Conservation (phyloP, 1,140 invertebrate genomes). For the Idris sp. region DNA sequence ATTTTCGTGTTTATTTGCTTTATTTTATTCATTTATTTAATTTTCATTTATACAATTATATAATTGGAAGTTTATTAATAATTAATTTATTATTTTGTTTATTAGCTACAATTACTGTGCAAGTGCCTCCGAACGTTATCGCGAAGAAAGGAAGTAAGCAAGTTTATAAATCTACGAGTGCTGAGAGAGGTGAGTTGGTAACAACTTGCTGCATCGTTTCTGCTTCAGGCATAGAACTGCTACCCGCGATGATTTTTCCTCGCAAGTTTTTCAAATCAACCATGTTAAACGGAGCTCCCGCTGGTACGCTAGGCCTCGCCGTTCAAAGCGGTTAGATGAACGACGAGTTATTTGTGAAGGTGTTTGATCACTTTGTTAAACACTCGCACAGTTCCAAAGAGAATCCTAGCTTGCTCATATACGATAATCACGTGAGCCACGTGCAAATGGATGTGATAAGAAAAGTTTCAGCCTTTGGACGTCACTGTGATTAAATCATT, state of each 20-base stretch:
- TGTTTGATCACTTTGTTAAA: constrained; percentile 50
- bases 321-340: too few species aligned
- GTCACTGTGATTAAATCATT: constrained; percentile 70
- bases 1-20: too few species aligned
- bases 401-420: constrained; percentile 9
- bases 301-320: constrained; percentile 1
- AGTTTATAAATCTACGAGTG: constrained; percentile 67
- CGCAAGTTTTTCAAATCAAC: constrained; percentile 57
- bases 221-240: constrained; percentile 67
- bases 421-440: constrained; percentile 57
- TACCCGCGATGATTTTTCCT: constrained; percentile 72
- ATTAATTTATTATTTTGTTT: neutral
- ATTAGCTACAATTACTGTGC: constrained; percentile 60
- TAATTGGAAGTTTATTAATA: too few species aligned
- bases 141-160: constrained; percentile 69
- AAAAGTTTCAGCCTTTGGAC: constrained; percentile 76
- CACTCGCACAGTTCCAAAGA: constrained; percentile 6
- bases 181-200: constrained; percentile 68
- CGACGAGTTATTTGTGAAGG: neutral
- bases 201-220: constrained; percentile 64
- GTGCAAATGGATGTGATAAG: constrained; percentile 46
- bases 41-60: too few species aligned
- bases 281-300: constrained; percentile 32
- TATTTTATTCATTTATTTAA: too few species aligned
- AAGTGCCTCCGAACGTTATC: constrained; percentile 65